Evolutionary conservation across 2,797 vertebrate species (phyloP).

Genomic region (Lepus townsendii): DNA sequence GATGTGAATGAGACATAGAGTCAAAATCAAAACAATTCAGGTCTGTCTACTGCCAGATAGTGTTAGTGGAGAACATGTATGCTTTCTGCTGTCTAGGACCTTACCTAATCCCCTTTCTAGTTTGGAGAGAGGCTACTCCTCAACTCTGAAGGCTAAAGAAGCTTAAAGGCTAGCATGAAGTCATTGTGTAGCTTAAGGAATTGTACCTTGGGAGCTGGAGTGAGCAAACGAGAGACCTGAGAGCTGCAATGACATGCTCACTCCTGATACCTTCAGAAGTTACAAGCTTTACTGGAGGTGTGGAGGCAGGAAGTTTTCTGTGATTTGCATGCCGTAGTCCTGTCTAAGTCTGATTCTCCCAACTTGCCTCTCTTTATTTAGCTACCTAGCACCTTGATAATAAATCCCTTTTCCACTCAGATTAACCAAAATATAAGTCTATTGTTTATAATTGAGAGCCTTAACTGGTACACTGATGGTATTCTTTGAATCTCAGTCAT

Average conservation of each 20-base stretch:
- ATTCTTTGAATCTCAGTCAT: not conserved
- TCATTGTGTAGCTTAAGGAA: not conserved
- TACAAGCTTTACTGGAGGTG: not conserved
- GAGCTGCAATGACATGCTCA: not conserved
- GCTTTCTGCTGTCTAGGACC: not conserved
- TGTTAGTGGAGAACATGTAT: not conserved
- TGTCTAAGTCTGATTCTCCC: not conserved
- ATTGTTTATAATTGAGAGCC: not conserved
- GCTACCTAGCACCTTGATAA: not conserved
- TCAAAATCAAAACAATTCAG: constrained; percentile 12
- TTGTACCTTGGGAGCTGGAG: not conserved
- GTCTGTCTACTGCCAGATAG: not conserved
- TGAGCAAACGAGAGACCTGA: not conserved
- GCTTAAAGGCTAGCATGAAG: not conserved
- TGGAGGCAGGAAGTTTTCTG: not conserved
- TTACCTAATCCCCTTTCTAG: not conserved
- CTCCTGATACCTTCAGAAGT: not conserved
- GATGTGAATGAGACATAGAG: not conserved
- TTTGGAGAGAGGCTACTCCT: not conserved
- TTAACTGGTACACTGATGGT: not conserved
- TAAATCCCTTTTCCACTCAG: constrained; percentile 35
- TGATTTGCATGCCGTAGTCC: not conserved
- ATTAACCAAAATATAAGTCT: not conserved
- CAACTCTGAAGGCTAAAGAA: not conserved
- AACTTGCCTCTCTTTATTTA: not conserved